These are phyloP conservation scores for Helicoverpa armigera DNA, from an alignment of 1,140 invertebrate species.

Conservation along the genomic window DNA sequence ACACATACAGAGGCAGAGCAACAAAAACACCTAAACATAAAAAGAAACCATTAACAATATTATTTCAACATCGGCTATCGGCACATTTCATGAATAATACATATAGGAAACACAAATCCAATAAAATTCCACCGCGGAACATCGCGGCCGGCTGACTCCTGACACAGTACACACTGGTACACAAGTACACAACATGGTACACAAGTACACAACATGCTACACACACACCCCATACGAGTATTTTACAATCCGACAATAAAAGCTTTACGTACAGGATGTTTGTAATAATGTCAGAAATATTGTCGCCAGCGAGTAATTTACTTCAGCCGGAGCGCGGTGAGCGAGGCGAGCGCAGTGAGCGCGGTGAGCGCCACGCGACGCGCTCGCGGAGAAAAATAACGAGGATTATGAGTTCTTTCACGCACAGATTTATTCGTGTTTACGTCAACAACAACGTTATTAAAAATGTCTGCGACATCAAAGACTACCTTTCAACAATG, in stretches of 20 bases:
- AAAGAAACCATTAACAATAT: constrained; percentile 5
- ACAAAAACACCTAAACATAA: neutral
- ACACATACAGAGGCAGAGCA: no score
- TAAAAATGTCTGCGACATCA: constrained; percentile 29
- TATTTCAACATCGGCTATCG: constrained; percentile 19
- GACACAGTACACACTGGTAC: neutral
- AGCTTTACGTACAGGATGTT: neutral
- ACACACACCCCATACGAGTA: constrained; percentile 1
- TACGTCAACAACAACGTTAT: constrained; percentile 30
- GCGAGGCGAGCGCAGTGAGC: neutral
- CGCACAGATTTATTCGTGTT: constrained; percentile 33
- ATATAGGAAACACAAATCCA: constrained; percentile 12
- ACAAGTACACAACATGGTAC: neutral
- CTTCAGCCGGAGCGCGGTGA: neutral
- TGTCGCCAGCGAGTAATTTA: neutral
- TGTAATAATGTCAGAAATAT: constrained; percentile 17
- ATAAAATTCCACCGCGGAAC: constrained; percentile 13
- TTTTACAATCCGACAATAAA: constrained; percentile 4
- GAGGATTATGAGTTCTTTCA: constrained; percentile 12
- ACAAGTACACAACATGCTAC: neutral
- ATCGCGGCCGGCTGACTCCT: constrained; percentile 4
- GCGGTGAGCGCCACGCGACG: neutral
- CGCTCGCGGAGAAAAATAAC: constrained; percentile 10
- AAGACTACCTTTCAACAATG: neutral
- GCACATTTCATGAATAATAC: constrained; percentile 27